A percentile compares a stretch with the other conserved stretches of the same genome.
These are phyloP conservation scores for Macquaria australasica DNA, from an alignment of 2,113 vertebrate species.

Conservation along the genomic window DNA sequence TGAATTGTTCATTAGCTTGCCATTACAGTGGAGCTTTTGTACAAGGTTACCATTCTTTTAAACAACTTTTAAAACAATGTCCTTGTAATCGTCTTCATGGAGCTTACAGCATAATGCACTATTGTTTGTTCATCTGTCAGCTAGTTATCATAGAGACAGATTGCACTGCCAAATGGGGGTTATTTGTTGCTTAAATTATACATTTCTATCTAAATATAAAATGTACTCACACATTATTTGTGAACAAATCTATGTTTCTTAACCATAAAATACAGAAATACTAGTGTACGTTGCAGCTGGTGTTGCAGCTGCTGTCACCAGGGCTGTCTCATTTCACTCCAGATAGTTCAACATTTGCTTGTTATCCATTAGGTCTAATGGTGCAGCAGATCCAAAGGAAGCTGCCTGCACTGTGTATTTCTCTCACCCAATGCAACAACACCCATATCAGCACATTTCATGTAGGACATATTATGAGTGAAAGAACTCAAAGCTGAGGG, in stretches of 20 bases:
- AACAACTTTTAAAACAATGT: neutral
- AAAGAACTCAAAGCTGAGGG: neutral
- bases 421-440: neutral
- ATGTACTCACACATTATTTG: neutral
- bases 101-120: neutral
- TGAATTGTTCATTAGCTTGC: neutral
- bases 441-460: constrained; percentile 24
- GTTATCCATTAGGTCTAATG: constrained; percentile 5
- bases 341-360: constrained; percentile 13
- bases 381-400: constrained; percentile 10
- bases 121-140: neutral
- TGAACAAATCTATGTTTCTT: neutral
- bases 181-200: neutral
- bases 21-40: neutral
- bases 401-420: neutral
- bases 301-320: constrained; percentile 4
- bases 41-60: neutral
- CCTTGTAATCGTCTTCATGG: neutral
- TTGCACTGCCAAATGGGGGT: neutral
- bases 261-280: neutral
- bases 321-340: neutral
- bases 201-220: neutral
- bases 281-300: neutral
- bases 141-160: neutral
- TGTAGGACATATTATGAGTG: neutral